Evolutionary conservation across 2,113 vertebrate genomes (phyloP).

Genomic region (Oryzias woworae): DNA sequence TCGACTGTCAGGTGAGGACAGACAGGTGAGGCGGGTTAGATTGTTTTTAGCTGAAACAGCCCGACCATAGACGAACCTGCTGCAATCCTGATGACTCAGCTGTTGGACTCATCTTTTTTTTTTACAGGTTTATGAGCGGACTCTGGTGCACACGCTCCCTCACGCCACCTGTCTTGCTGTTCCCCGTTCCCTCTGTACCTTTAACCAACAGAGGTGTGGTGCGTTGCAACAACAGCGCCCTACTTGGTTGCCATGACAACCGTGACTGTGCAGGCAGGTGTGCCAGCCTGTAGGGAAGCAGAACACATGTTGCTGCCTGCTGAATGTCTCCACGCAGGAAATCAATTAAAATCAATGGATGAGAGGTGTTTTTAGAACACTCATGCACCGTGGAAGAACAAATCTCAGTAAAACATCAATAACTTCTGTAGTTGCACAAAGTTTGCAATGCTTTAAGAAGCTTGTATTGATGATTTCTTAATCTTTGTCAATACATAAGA

Average conservation of each 20-base stretch:
- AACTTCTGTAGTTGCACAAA: neutral
- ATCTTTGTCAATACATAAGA: too few relatives aligned
- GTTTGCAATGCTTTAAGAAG: neutral
- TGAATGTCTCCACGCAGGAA: neutral
- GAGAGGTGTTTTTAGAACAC: neutral
- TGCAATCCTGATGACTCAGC: constrained; percentile 26
- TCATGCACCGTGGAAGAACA: too few relatives aligned
- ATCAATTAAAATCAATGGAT: neutral
- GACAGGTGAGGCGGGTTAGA: constrained; percentile 29
- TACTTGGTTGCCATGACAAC: constrained; percentile 37
- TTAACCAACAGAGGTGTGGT: constrained; percentile 44
- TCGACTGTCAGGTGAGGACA: constrained; percentile 10
- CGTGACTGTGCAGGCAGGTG: constrained; percentile 18
- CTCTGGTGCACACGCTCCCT: constrained; percentile 38
- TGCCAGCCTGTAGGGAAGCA: neutral
- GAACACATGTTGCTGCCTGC: constrained; percentile 36
- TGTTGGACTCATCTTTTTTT: constrained; percentile 15
- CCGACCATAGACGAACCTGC: neutral
- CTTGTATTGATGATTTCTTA: too few relatives aligned
- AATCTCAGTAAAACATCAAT: neutral
- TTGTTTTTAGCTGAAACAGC: constrained; percentile 2
- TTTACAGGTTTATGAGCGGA: constrained; percentile 32
- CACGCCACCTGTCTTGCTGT: constrained; percentile 9
- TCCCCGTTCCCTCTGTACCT: neutral
- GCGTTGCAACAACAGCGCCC: constrained; percentile 9